Evolutionary conservation across 2,113 vertebrate genomes (phyloP), one percentile per base, ranked within the genome.

Genomic region (Crotalus horridus): DNA sequence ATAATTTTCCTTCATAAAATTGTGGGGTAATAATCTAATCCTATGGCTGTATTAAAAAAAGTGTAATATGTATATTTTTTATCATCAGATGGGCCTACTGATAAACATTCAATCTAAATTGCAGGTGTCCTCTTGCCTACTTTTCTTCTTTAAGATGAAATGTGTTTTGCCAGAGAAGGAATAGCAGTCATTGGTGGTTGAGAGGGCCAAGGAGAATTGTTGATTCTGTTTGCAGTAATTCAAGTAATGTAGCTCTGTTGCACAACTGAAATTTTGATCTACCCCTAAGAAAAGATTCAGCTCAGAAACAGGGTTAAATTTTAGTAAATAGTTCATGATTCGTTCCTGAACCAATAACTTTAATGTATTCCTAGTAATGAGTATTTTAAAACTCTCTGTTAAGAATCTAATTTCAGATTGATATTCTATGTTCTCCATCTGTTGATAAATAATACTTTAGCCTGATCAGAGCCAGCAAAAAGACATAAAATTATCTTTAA

Each of bases 241-340:
- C 10, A 85, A 91, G 11, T 54, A 89, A 51, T 1, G 20, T 39
- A 53, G 4, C 20, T 69, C 8, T 11, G 54, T 64, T 64, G 59
- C 51, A 11, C 43, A 51, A 20, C 20, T 74, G 51, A 64, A 74
- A 74, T 90, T 51, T 10, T 90, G 26, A 33, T 29, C 48, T n/a
- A 33, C 6, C 89, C 61, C 0, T 89, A 69, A 88, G 93, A 87
- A 48, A 93, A 91, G 81, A 91, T 17, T 55, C 64, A 43, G 26
- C 10, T n/a, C 58, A 94, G 59, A 95, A 93, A 94, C 59, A 93
- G 1, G 7, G 17, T 91, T 81, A 94, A 92, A 3, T 89, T 95
- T 93, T 43, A 87, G 86, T 13, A 87, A 89, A 64, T 33, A 4
- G 51, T 21, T 53, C 29, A 21, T 95, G 91, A 23, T 46, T 88